Evolutionary conservation across 2,113 vertebrate species (phyloP).

Genomic region (Forbesichthys papilliferus): DNA sequence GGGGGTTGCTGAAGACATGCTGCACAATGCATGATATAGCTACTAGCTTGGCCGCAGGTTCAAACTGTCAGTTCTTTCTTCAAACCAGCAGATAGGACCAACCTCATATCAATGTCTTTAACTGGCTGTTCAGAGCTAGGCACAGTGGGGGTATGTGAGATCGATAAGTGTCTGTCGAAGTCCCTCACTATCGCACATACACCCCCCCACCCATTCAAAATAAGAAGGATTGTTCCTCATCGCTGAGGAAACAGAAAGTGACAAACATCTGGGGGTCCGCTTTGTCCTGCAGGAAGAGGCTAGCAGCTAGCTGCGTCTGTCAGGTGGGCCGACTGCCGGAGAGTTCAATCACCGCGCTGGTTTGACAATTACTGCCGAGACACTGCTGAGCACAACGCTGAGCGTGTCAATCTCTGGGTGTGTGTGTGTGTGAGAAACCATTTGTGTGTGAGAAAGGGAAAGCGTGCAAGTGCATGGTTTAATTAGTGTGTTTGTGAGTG

Average conservation of each 20-base stretch:
- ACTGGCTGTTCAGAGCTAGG: constrained; percentile 61
- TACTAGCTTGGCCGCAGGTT: no score
- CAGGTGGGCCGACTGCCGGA: constrained; percentile 46
- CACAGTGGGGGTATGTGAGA: constrained; percentile 33
- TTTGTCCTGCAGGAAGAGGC: constrained; percentile 49
- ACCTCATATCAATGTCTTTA: constrained; percentile 50
- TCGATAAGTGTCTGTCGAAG: constrained; percentile 57
- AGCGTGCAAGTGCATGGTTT: constrained; percentile 11
- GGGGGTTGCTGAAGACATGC: no score
- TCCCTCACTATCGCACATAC: constrained; percentile 46
- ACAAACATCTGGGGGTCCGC: constrained; percentile 67
- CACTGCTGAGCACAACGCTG: constrained; percentile 18
- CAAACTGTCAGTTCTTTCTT: no score
- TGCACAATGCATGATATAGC: no score
- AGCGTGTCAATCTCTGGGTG: constrained; percentile 5
- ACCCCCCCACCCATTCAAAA: background rate
- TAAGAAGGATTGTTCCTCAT: constrained; percentile 18
- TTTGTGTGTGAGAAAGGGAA: constrained; percentile 32
- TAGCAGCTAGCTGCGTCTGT: constrained; percentile 42
- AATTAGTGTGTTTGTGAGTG: background rate
- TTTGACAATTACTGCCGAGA: constrained; percentile 53
- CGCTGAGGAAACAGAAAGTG: constrained; percentile 26
- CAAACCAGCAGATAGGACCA: constrained; percentile 8
- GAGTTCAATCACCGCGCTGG: constrained; percentile 56
- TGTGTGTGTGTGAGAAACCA: constrained; percentile 26